Evolutionary conservation across 1,140 invertebrate genomes (phyloP).

Genomic region (Zeugodacus cucurbitae): DNA sequence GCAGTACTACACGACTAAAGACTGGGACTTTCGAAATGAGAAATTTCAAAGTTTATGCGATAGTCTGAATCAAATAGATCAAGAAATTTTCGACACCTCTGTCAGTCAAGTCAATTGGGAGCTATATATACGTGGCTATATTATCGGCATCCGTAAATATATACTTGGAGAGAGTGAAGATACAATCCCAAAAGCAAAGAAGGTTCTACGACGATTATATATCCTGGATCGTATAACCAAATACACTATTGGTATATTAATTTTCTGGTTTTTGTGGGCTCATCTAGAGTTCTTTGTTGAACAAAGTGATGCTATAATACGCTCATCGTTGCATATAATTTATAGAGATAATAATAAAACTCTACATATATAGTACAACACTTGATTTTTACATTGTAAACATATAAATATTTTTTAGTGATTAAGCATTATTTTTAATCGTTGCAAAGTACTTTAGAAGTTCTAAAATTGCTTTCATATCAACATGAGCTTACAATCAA

Average conservation of each 20-base stretch:
- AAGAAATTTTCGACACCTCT: slow-evolving; percentile 72
- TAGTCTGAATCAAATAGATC: slow-evolving; percentile 71
- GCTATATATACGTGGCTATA: slow-evolving; percentile 76
- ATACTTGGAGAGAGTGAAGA: slow-evolving; percentile 81
- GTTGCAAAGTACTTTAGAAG: neutral
- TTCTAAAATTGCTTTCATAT: too few relatives aligned
- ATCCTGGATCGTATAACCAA: slow-evolving; percentile 68
- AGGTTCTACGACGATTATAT: slow-evolving; percentile 70
- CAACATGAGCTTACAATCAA: too few relatives aligned
- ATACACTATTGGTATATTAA: slow-evolving; percentile 59
- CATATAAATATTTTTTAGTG: neutral
- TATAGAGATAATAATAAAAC: slow-evolving; percentile 40
- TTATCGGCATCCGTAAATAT: slow-evolving; percentile 78
- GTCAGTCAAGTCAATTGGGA: slow-evolving; percentile 74
- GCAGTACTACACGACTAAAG: slow-evolving; percentile 87
- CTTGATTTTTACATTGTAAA: neutral
- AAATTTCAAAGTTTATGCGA: slow-evolving; percentile 73
- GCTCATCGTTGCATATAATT: slow-evolving; percentile 41
- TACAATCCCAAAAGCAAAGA: slow-evolving; percentile 77
- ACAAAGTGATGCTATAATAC: slow-evolving; percentile 54
- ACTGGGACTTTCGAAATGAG: slow-evolving; percentile 85
- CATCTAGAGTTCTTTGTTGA: slow-evolving; percentile 59
- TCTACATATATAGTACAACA: neutral
- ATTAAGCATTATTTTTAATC: neutral
- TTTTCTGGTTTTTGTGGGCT: slow-evolving; percentile 65